Conservation (phyloP, 2,888 invertebrate species). For the Acleris emargana region DNA sequence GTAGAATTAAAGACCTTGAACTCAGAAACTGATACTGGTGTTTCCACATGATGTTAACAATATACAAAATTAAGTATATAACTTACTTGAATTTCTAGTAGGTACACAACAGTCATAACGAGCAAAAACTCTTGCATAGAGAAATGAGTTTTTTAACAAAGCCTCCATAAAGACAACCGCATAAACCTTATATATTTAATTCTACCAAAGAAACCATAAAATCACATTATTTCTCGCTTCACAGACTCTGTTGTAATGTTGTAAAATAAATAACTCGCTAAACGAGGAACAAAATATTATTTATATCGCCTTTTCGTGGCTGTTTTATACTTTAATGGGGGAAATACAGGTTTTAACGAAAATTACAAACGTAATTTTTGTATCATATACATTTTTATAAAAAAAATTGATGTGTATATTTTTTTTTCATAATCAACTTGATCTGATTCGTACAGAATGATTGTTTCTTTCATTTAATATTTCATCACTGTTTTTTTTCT, state of each 20-base stretch:
- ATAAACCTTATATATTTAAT: background rate
- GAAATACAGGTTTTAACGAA: conserved; percentile 1
- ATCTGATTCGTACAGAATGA: background rate
- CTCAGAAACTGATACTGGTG: too few species aligned
- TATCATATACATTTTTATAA: too few species aligned
- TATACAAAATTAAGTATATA: too few species aligned
- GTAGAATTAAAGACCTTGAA: too few species aligned
- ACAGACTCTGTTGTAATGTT: background rate
- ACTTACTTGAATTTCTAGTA: too few species aligned
- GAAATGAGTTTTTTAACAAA: too few species aligned
- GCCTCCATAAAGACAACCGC: too few species aligned
- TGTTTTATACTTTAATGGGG: conserved; percentile 1
- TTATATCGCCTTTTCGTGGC: background rate
- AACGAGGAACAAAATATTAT: background rate
- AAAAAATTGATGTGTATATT: too few species aligned
- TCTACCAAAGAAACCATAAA: background rate
- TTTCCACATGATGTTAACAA: too few species aligned
- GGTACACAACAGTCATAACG: too few species aligned
- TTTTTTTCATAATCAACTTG: background rate
- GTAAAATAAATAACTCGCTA: background rate
- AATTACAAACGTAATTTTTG: background rate
- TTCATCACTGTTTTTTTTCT: background rate
- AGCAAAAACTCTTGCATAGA: too few species aligned
- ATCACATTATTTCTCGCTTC: background rate
- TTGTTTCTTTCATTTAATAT: background rate